phyloP scores from a whole-genome alignment of 2,888 invertebrate genomes.

The Lasioglossum morio region DNA sequence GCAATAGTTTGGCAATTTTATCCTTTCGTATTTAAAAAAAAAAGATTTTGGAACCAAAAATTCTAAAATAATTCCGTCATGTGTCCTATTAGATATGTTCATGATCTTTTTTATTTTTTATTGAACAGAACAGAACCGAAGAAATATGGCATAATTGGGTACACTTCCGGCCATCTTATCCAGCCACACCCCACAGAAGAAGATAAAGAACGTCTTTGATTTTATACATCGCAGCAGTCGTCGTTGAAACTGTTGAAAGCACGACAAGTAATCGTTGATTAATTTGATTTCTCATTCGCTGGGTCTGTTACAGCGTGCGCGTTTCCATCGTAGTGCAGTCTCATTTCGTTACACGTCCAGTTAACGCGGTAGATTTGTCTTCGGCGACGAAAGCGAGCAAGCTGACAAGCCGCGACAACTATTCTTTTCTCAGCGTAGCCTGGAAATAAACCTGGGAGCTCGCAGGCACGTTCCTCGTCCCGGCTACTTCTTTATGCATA shows the following conservation, averaged over 20 bases:
- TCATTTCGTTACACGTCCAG: slow-evolving; percentile 64
- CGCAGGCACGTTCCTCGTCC: background rate
- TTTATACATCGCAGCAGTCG: background rate
- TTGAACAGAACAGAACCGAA: no score
- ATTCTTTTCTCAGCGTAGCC: slow-evolving; percentile 7
- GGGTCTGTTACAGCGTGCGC: background rate
- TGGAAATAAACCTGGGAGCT: slow-evolving; percentile 28
- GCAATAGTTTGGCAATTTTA: no score
- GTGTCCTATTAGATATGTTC: no score
- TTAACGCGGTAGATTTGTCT: slow-evolving; percentile 67
- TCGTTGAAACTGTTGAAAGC: background rate
- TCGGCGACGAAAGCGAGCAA: slow-evolving; percentile 45
- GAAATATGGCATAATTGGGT: no score
- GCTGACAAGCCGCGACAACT: background rate
- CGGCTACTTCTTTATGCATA: slow-evolving; percentile 41
- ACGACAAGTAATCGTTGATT: background rate
- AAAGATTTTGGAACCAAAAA: no score
- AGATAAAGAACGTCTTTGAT: background rate
- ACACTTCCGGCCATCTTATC: no score
- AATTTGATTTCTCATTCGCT: background rate
- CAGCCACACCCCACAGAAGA: no score
- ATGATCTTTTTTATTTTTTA: no score
- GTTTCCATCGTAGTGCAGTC: background rate
- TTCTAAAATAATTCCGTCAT: no score
- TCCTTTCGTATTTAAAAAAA: no score